A percentile compares a stretch with the other conserved stretches of the same genome.
These are phyloP conservation scores for Hippolais icterina DNA, from an alignment of 2,113 vertebrate species.

Conservation along the genomic window DNA sequence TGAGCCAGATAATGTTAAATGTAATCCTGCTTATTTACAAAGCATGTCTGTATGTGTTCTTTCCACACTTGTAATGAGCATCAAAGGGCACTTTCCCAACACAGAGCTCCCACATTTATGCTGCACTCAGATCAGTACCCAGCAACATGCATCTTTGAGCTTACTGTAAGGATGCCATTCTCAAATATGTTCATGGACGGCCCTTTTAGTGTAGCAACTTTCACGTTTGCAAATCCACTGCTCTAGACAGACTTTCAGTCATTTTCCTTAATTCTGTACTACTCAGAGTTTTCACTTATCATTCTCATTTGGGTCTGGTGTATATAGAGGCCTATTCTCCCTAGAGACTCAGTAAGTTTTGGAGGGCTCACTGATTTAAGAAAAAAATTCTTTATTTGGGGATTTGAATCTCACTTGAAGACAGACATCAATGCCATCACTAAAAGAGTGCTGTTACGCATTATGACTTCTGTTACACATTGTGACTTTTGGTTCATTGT, in stretches of 20 bases:
- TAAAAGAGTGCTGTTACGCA: neutral
- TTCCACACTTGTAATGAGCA: neutral
- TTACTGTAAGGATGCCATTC: neutral
- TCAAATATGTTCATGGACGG: neutral
- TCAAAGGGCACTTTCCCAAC: neutral
- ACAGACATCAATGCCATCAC: neutral
- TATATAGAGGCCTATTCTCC: neutral
- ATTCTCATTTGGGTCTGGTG: neutral
- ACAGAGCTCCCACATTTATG: neutral
- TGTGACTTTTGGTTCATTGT: neutral
- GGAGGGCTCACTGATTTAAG: neutral
- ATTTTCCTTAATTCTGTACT: neutral
- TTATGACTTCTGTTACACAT: neutral
- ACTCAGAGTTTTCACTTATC: rapidly evolving
- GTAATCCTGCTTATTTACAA: neutral
- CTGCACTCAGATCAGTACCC: neutral
- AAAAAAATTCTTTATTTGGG: neutral
- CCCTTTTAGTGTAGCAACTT: neutral
- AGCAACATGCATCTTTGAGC: neutral
- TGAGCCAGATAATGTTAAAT: neutral
- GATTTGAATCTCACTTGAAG: neutral
- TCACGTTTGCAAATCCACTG: neutral
- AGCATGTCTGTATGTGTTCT: neutral
- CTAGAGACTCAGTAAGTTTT: neutral
- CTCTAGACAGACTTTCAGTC: neutral